These are phyloP conservation scores for Hypanus sabinus DNA, from an alignment of 2,113 vertebrate species.

Conservation along the genomic window DNA sequence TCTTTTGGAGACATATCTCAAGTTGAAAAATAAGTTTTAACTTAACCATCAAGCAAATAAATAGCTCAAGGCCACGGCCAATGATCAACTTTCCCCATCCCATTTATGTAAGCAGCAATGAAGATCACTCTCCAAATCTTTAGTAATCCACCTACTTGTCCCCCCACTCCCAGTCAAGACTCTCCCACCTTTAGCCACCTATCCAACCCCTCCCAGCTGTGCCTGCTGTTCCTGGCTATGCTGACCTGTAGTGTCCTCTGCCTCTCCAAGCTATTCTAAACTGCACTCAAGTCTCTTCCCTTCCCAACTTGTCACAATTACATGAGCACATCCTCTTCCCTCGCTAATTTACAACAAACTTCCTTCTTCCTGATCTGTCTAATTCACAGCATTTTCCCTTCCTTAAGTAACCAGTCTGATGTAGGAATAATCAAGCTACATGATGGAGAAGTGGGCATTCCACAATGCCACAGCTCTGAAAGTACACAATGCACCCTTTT, in stretches of 20 bases:
- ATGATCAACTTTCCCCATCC: not conserved
- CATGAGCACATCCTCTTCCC: too few relatives aligned
- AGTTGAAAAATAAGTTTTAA: not conserved
- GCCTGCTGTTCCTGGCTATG: too few relatives aligned
- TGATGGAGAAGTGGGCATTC: not conserved
- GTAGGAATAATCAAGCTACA: not conserved
- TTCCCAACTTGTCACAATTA: too few relatives aligned
- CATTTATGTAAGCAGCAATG: not conserved
- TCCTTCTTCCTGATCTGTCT: not conserved
- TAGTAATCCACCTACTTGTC: not conserved
- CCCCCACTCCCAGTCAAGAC: too few relatives aligned
- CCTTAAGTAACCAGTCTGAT: not conserved
- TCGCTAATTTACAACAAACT: not conserved
- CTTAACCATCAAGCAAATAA: not conserved
- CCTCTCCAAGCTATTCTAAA: too few relatives aligned
- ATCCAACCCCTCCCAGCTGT: too few relatives aligned
- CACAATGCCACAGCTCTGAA: not conserved
- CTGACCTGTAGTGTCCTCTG: too few relatives aligned
- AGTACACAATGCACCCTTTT: not conserved
- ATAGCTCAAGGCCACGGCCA: not conserved
- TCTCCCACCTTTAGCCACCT: too few relatives aligned
- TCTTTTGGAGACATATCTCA: not conserved
- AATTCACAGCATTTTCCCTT: not conserved
- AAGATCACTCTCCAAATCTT: not conserved
- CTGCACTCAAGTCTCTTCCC: too few relatives aligned